These are phyloP conservation scores for Rhynchomys soricoides DNA, from an alignment of 2,113 vertebrate species.

Conservation along the genomic window DNA sequence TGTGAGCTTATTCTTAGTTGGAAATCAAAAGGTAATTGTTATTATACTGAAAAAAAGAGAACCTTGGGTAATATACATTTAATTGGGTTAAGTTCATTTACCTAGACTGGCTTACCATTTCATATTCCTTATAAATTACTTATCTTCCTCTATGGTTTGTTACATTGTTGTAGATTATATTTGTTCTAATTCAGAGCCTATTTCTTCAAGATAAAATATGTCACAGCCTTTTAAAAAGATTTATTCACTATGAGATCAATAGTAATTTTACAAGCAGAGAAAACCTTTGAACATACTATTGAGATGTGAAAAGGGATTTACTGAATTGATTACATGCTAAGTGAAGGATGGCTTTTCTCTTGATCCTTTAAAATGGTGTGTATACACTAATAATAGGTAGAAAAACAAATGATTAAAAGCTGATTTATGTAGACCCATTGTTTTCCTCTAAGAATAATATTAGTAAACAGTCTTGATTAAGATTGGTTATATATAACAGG, in stretches of 20 bases:
- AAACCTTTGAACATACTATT: neutral
- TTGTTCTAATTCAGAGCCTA: neutral
- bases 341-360: neutral
- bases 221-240: neutral
- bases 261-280: slow-evolving; percentile 29
- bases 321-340: neutral
- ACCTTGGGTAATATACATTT: neutral
- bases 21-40: neutral
- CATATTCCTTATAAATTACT: neutral
- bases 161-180: neutral
- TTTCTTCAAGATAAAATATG: neutral
- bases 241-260: neutral
- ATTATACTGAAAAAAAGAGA: neutral
- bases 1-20: neutral
- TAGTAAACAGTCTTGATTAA: neutral
- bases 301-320: neutral
- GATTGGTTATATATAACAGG: neutral
- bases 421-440: neutral
- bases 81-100: neutral
- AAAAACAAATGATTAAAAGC: neutral
- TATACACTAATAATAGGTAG: neutral
- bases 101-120: neutral
- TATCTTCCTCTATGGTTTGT: neutral
- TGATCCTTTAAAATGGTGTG: neutral
- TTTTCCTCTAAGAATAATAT: neutral